These are phyloP conservation scores for Bhutanitis thaidina DNA, from an alignment of 2,888 invertebrate genomes.

Conservation along the genomic window DNA sequence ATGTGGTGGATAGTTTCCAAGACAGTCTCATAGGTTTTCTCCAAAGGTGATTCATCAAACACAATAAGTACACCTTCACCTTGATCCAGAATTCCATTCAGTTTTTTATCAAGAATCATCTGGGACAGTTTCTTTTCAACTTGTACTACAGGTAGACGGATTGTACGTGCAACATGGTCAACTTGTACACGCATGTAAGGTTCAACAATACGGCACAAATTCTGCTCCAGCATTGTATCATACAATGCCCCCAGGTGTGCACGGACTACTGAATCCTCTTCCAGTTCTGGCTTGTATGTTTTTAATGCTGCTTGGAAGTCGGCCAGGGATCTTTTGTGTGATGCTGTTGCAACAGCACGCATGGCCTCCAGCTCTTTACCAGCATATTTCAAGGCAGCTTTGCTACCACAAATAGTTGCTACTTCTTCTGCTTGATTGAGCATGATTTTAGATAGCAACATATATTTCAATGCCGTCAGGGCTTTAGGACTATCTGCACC, in stretches of 20 bases:
- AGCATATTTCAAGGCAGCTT: slow-evolving; percentile 97
- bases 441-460: slow-evolving; percentile 99
- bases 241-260: slow-evolving; percentile 98
- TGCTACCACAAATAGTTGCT: slow-evolving; percentile 95
- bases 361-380: slow-evolving; percentile 98
- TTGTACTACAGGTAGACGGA: slow-evolving; percentile 91
- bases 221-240: slow-evolving; percentile 99
- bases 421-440: slow-evolving; percentile 98
- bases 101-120: slow-evolving; percentile 99
- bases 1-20: slow-evolving; percentile 98
- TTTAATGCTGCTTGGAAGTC: slow-evolving; percentile 96
- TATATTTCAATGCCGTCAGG: slow-evolving; percentile 97
- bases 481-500: slow-evolving; percentile 96
- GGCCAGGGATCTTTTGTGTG: slow-evolving; percentile 96
- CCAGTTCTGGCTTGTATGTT: slow-evolving; percentile 92
- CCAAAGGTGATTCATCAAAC: slow-evolving; percentile 95
- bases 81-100: slow-evolving; percentile 98
- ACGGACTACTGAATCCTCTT: slow-evolving; percentile 97
- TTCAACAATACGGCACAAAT: slow-evolving; percentile 98
- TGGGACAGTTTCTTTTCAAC: slow-evolving; percentile 99
- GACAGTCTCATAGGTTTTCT: slow-evolving; percentile 98
- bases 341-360: slow-evolving; percentile 97
- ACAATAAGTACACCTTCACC: slow-evolving; percentile 98
- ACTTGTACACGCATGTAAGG: slow-evolving; percentile 98
- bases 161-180: slow-evolving; percentile 93